Evolutionary conservation across 2,888 invertebrate genomes (phyloP), one percentile per base, ranked within the genome.

Genomic region (Euphydryas editha): DNA sequence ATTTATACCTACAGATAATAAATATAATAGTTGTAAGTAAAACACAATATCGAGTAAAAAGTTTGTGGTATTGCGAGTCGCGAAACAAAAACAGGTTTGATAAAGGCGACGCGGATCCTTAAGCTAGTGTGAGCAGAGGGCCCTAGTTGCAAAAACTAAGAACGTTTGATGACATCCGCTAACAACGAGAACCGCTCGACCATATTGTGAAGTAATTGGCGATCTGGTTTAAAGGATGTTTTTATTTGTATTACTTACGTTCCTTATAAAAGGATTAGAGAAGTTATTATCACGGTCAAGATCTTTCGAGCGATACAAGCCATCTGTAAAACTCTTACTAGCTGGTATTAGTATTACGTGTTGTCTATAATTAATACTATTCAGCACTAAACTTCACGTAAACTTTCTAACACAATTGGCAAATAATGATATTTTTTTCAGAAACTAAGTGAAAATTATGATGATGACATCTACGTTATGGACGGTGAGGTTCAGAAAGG

Each of bases 131-230:
- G 30, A 18, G 65, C 60, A 68, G 69, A 73, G 67, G 71, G 62
- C 62, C 71, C 71, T 69, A 61, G 62, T 60, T 72, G 70, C 67
- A 68, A 68, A 73, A 73, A 73, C 71, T 73, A 72, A 72, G 72
- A 78, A 77, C 78, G 76, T 81, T 82, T 81, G 80, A 79, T 76
- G 73, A 73, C 75, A 78, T 77, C 75, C 79, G 79, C 70, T 77
- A 68, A 67, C 74, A 72, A 71, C 65, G 70, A 56, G 73, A 46
- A 77, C 80, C 82, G 81, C 76, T 79, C 72, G 67, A 69, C 75
- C 76, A 74, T 69, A 68, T 71, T 70, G 73, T 75, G 78, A 80
- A 81, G 80, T 81, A 80, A 78, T 80, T 77, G 75, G 71, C 75
- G 72, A 80, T 82, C 82, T 77, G 79, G 82, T 82, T 83, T 79